Conservation (phyloP, 2,888 invertebrate genomes). For the Syritta pipiens region DNA sequence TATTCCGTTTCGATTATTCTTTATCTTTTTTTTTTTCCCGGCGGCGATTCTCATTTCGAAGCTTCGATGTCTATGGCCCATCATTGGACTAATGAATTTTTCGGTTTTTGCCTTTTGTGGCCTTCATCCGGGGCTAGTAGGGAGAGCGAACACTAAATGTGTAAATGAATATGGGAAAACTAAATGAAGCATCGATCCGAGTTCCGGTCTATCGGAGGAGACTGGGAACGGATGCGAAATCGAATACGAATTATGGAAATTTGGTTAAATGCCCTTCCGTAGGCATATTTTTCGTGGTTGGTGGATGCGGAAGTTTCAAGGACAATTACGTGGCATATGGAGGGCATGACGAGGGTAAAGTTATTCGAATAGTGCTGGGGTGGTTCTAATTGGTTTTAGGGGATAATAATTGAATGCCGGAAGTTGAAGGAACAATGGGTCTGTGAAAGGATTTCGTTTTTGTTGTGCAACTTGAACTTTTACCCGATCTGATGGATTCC, state of each 20-base stretch:
- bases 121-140: background rate
- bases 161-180: conserved; percentile 52
- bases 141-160: conserved; percentile 22
- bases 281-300: background rate
- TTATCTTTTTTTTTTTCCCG: background rate
- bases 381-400: conserved; percentile 22
- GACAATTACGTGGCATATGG: conserved; percentile 17
- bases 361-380: conserved; percentile 5
- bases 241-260: conserved; percentile 57
- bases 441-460: background rate
- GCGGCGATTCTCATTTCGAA: conserved; percentile 30
- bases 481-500: too few species aligned
- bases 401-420: conserved; percentile 1
- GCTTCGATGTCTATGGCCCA: conserved; percentile 37
- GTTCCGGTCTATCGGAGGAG: conserved; percentile 19
- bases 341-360: background rate
- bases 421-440: background rate
- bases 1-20: conserved; percentile 35
- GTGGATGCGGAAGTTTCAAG: conserved; percentile 22
- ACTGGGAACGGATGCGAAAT: conserved; percentile 15
- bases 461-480: too few species aligned
- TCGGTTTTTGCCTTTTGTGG: conserved; percentile 41
- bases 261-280: conserved; percentile 39
- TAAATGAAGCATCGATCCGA: conserved; percentile 42
- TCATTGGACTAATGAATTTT: conserved; percentile 61